These are phyloP conservation scores for Sinocyclocheilus rhinocerous DNA, from an alignment of 2,113 vertebrate genomes.

Conservation along the genomic window DNA sequence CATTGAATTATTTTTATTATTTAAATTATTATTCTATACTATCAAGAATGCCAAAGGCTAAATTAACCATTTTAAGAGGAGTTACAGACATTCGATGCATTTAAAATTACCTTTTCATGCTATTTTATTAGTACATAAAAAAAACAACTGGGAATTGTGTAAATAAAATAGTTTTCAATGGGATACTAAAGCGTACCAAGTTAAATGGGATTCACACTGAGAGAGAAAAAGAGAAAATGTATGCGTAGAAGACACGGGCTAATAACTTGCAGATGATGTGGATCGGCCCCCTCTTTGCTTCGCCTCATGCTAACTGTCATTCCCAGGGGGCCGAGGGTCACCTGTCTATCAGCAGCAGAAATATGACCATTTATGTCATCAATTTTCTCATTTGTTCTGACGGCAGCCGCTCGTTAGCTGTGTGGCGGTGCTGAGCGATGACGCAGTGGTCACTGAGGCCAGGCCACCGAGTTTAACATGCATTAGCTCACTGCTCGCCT, in stretches of 20 bases:
- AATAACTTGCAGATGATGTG: slow-evolving; percentile 9
- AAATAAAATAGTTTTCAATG: not conserved
- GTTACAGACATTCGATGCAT: too few species aligned
- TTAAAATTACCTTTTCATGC: not conserved
- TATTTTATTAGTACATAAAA: not conserved
- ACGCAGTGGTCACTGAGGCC: slow-evolving; percentile 37
- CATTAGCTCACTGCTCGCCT: slow-evolving; percentile 11
- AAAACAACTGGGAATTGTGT: not conserved
- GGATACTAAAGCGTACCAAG: slow-evolving; percentile 12
- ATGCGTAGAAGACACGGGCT: not conserved
- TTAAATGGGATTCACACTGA: not conserved
- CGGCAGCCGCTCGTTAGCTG: not conserved
- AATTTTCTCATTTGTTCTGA: slow-evolving; percentile 46
- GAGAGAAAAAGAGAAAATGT: slow-evolving; percentile 39
- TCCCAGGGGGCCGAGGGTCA: not conserved
- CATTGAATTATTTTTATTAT: not conserved
- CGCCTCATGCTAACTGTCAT: slow-evolving; percentile 15
- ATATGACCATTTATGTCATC: slow-evolving; percentile 50
- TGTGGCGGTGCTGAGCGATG: slow-evolving; percentile 37
- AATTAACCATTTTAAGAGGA: not conserved
- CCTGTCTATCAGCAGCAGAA: slow-evolving; percentile 60
- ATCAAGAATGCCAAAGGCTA: not conserved
- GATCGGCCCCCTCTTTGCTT: slow-evolving; percentile 27
- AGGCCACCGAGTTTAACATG: slow-evolving; percentile 17
- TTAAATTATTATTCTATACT: not conserved